phyloP scores from a whole-genome alignment of 2,797 vertebrate genomes.

The Lepus townsendii region DNA sequence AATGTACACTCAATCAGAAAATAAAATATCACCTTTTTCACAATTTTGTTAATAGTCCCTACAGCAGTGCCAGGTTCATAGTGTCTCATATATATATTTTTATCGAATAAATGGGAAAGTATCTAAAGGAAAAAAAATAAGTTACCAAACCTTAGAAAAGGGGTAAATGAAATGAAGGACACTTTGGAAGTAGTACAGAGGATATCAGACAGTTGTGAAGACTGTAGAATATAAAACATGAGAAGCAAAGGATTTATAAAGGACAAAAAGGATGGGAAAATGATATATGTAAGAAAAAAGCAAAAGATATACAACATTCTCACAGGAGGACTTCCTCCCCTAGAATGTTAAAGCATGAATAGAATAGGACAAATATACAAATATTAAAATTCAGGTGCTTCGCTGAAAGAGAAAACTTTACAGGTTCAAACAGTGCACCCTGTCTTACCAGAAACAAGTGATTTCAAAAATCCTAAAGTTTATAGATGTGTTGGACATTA shows the following conservation, averaged over 20 bases:
- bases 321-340: background rate
- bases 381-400: slow-evolving; percentile 24
- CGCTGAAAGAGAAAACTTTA: slow-evolving; percentile 35
- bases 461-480: background rate
- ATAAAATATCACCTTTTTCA: background rate
- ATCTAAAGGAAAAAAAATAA: background rate
- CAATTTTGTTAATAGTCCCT: background rate
- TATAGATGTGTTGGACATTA: slow-evolving; percentile 6
- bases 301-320: background rate
- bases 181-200: background rate
- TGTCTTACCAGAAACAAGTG: background rate
- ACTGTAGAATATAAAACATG: background rate
- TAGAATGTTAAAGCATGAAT: background rate
- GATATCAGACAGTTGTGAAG: background rate
- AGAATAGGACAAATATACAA: background rate
- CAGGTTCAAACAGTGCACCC: background rate
- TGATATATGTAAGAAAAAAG: background rate
- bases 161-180: background rate
- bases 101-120: background rate
- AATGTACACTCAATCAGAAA: background rate
- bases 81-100: background rate
- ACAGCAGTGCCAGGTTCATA: background rate
- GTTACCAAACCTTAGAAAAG: background rate
- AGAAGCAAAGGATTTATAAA: background rate
- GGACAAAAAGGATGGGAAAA: background rate